phyloP scores from a whole-genome alignment of 2,888 invertebrate genomes.

The Cerastoderma edule region DNA sequence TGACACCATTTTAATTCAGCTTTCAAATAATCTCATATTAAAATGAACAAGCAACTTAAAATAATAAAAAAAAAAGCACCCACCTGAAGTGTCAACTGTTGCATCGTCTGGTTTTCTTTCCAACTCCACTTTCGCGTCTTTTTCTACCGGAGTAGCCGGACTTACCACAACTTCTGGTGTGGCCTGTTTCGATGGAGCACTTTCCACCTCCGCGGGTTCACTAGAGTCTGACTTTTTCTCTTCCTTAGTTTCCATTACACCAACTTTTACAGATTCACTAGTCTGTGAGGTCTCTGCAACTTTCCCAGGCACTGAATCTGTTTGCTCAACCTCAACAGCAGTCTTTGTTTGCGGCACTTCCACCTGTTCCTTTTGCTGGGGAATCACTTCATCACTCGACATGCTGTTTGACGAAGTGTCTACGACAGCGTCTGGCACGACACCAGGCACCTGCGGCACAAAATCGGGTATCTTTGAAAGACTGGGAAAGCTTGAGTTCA shows the following conservation, averaged over 20 bases:
- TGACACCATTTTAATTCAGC: too few species aligned
- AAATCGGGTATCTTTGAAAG: conserved; percentile 43
- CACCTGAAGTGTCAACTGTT: too few species aligned
- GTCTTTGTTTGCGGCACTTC: not conserved
- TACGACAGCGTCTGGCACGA: not conserved
- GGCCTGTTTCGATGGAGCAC: not conserved
- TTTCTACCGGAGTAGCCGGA: conserved; percentile 59
- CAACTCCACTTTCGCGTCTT: conserved; percentile 47
- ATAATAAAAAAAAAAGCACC: too few species aligned
- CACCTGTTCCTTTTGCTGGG: not conserved
- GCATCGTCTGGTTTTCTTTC: conserved; percentile 28
- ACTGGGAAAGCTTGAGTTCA: conserved; percentile 34
- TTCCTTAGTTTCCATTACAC: not conserved
- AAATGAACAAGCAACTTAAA: too few species aligned
- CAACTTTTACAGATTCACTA: conserved; percentile 10
- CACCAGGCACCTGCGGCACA: conserved; percentile 3
- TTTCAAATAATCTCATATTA: too few species aligned
- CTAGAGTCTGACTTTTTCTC: not conserved
- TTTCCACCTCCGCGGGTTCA: not conserved
- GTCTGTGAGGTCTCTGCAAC: not conserved
- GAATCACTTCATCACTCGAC: not conserved
- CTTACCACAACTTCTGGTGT: conserved; percentile 57
- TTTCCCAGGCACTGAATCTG: conserved; percentile 16
- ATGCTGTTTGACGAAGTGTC: not conserved
- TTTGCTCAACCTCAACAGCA: not conserved